A percentile compares a stretch with the other conserved stretches of the same genome.
Evolutionary conservation across 2,113 vertebrate genomes (phyloP).

Genomic region (Platycercus adscitus): DNA sequence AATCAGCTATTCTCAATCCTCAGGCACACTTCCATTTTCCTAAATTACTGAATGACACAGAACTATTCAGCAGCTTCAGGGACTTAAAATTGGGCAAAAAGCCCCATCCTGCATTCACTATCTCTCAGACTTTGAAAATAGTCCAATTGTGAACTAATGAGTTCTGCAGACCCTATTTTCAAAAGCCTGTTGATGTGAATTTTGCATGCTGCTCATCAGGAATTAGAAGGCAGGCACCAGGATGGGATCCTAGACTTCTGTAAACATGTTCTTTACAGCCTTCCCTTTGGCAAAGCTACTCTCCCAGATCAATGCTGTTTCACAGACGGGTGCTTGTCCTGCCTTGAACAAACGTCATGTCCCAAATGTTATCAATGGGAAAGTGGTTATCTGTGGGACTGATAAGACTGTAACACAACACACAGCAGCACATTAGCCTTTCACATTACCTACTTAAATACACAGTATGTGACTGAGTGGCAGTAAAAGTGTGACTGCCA

Average conservation of each 20-base stretch:
- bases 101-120: constrained; percentile 14
- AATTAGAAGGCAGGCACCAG: constrained; percentile 25
- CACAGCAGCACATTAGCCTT: not conserved
- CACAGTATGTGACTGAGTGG: not conserved
- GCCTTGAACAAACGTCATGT: not conserved
- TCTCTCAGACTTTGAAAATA: constrained; percentile 39
- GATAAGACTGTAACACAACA: not conserved
- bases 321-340: not conserved
- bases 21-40: constrained; percentile 41
- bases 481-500: not conserved
- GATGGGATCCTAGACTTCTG: constrained; percentile 8
- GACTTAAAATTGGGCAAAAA: constrained; percentile 4
- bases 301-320: not conserved
- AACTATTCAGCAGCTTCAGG: not conserved
- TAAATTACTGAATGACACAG: constrained; percentile 26
- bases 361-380: not conserved
- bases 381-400: not conserved
- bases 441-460: constrained; percentile 18
- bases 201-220: constrained; percentile 30
- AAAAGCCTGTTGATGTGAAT: constrained; percentile 39
- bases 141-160: constrained; percentile 49
- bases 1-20: constrained; percentile 38
- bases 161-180: constrained; percentile 48
- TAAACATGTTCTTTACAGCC: constrained; percentile 31
- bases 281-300: constrained; percentile 18